Conservation (phyloP, 2,113 vertebrate species). For the Lepus timidus region DNA sequence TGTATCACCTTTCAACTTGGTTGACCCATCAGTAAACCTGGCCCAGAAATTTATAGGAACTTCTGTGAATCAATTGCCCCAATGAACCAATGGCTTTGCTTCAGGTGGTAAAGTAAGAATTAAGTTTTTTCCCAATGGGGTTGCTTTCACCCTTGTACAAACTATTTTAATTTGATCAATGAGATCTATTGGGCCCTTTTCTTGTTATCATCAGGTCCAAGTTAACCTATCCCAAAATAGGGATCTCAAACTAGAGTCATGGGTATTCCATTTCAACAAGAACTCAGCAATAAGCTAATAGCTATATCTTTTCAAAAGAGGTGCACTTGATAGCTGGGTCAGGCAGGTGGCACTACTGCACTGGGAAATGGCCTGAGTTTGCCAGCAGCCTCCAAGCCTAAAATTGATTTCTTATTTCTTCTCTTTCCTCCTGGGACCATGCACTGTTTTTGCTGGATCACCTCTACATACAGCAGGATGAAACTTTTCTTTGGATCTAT, state of each 20-base stretch:
- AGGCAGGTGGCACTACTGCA: constrained; percentile 75
- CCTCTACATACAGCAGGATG: background rate
- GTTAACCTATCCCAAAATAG: background rate
- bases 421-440: constrained; percentile 28
- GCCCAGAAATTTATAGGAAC: background rate
- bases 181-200: background rate
- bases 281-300: background rate
- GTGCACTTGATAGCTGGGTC: constrained; percentile 64
- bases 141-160: background rate
- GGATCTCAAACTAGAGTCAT: background rate
- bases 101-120: background rate
- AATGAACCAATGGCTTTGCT: background rate
- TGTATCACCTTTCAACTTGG: background rate
- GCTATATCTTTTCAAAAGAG: constrained; percentile 3
- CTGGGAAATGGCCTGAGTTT: constrained; percentile 50
- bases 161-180: constrained; percentile 25
- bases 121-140: background rate
- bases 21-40: background rate
- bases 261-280: background rate
- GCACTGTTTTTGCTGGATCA: constrained; percentile 2
- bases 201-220: background rate
- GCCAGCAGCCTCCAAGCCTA: background rate
- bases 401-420: background rate
- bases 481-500: background rate
- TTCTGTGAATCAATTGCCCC: background rate